Evolutionary conservation across 2,888 invertebrate species (phyloP).

Genomic region (Folsomia manolachei): DNA sequence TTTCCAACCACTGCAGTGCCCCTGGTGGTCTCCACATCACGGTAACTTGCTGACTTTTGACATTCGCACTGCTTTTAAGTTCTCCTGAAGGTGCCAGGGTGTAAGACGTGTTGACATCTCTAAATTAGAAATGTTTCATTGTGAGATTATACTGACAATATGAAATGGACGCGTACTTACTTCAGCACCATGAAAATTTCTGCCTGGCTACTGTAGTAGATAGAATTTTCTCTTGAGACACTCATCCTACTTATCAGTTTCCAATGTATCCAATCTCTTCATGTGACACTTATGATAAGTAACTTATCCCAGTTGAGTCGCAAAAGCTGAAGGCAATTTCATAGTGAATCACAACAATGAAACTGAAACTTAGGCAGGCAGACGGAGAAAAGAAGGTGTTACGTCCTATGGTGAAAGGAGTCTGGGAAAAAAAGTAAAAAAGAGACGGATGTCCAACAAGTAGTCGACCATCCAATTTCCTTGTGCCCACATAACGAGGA

Average conservation of each 20-base stretch:
- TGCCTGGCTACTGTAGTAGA: conserved; percentile 26
- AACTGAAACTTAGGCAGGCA: no score
- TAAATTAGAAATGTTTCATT: neutral
- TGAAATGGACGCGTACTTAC: conserved; percentile 30
- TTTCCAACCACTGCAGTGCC: conserved; percentile 34
- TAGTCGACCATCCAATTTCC: neutral
- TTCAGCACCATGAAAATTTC: conserved; percentile 42
- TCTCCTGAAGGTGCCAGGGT: conserved; percentile 16
- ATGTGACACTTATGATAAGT: no score
- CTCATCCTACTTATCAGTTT: neutral
- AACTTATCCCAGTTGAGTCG: no score
- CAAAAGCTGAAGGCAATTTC: no score
- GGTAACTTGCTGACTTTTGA: conserved; percentile 24
- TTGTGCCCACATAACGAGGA: no score
- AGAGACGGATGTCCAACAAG: neutral
- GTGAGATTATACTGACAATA: conserved; percentile 2
- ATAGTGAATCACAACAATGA: no score
- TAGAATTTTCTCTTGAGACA: neutral
- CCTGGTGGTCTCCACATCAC: conserved; percentile 40
- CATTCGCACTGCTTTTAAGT: conserved; percentile 29
- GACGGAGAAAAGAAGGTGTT: no score
- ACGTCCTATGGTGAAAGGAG: no score
- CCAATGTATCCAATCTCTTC: no score
- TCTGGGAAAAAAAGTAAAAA: no score
- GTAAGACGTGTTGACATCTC: conserved; percentile 8